A percentile compares a stretch with the other conserved stretches of the same genome.
Evolutionary conservation across 2,888 invertebrate genomes (phyloP).

Genomic region (Phlogophora meticulosa): DNA sequence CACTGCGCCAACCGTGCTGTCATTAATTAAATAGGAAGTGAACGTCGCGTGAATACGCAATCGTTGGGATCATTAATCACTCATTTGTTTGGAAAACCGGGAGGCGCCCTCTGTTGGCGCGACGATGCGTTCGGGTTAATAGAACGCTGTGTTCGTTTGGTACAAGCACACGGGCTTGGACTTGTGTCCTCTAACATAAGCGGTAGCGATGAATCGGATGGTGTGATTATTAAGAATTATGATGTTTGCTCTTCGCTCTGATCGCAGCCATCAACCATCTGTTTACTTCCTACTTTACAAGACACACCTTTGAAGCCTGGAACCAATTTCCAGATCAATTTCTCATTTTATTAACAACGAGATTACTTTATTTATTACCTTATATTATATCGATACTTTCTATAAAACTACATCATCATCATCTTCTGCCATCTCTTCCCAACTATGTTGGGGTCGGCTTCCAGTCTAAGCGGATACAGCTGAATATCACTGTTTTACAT

Average conservation of each 20-base stretch:
- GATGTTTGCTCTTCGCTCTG: not conserved
- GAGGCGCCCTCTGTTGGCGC: too few species aligned
- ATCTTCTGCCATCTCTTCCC: not conserved
- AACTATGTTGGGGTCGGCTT: not conserved
- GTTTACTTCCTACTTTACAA: not conserved
- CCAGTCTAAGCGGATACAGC: too few species aligned
- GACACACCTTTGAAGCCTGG: not conserved
- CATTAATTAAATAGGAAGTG: too few species aligned
- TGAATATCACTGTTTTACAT: too few species aligned
- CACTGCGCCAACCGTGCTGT: too few species aligned
- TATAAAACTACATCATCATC: not conserved
- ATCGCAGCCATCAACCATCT: too few species aligned
- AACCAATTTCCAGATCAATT: constrained; percentile 3
- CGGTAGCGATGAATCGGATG: not conserved
- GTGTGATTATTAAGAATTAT: not conserved
- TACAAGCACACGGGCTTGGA: not conserved
- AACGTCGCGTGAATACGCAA: too few species aligned
- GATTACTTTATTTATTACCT: not conserved
- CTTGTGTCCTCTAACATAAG: not conserved
- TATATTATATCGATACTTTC: not conserved
- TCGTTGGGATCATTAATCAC: too few species aligned
- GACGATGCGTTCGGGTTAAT: too few species aligned
- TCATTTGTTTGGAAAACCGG: too few species aligned
- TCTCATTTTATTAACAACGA: not conserved
- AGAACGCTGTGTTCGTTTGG: too few species aligned